Evolutionary conservation across 2,113 vertebrate genomes (phyloP).

Genomic region (Crotalus horridus): DNA sequence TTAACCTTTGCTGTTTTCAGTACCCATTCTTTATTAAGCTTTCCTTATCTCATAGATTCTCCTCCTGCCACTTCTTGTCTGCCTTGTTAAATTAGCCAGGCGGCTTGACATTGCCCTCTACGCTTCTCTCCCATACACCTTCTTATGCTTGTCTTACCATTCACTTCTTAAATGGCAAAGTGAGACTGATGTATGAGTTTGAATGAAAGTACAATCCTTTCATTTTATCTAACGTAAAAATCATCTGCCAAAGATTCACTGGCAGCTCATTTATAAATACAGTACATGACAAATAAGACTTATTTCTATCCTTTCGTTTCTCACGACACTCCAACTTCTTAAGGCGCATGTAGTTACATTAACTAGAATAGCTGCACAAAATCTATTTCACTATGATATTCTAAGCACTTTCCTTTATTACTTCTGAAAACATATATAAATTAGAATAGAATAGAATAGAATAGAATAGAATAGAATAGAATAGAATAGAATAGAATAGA

Average conservation of each 20-base stretch:
- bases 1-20: not conserved
- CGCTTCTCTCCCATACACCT: not conserved
- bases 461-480: too few relatives aligned
- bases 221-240: not conserved
- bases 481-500: too few relatives aligned
- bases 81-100: not conserved
- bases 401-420: not conserved
- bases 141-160: not conserved
- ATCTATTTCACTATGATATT: not conserved
- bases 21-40: not conserved
- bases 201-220: not conserved
- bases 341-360: not conserved
- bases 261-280: not conserved
- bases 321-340: not conserved
- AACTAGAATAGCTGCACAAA: not conserved
- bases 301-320: not conserved
- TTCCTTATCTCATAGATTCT: not conserved
- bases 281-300: not conserved
- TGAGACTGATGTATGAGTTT: not conserved
- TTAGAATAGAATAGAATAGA: too few relatives aligned
- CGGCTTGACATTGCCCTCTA: not conserved
- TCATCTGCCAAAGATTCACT: not conserved
- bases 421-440: not conserved
- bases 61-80: not conserved
- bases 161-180: not conserved